Conservation (phyloP, 2,113 vertebrate species). For the Peromyscus californicus region DNA sequence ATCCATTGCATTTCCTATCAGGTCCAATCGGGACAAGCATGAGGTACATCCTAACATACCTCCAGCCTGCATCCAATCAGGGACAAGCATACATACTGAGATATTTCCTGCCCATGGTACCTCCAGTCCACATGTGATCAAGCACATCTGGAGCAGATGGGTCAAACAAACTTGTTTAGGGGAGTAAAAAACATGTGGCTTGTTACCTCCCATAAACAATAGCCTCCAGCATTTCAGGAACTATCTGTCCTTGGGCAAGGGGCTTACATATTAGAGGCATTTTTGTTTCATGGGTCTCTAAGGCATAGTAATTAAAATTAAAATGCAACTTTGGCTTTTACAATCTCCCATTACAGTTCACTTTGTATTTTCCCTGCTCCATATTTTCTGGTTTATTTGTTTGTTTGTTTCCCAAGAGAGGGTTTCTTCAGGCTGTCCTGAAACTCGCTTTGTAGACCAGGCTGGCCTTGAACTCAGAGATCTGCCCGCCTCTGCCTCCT, state of each 20-base stretch:
- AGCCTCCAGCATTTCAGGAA: background rate
- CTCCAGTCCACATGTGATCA: background rate
- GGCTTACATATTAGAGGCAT: background rate
- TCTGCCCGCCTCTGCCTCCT: background rate
- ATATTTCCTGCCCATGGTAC: background rate
- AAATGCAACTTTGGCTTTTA: background rate
- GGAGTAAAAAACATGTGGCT: background rate
- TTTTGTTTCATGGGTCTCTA: background rate
- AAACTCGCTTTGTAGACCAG: background rate
- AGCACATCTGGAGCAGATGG: too few species aligned
- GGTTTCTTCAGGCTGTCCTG: background rate
- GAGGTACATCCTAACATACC: background rate
- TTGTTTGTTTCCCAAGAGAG: background rate
- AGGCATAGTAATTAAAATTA: background rate
- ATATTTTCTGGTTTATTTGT: background rate
- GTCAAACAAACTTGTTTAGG: too few species aligned
- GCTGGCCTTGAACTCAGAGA: background rate
- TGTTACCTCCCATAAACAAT: background rate
- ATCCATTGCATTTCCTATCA: background rate
- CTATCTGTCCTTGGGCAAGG: background rate
- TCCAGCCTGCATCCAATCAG: background rate
- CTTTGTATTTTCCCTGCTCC: background rate
- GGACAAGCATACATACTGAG: background rate
- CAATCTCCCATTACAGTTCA: background rate
- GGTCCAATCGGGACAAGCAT: background rate